Evolutionary conservation across 35 echinoderm and acorn worm species (phyloP), one percentile per base, ranked within the genome.

Genomic region (Holothuria glaberrima): DNA sequence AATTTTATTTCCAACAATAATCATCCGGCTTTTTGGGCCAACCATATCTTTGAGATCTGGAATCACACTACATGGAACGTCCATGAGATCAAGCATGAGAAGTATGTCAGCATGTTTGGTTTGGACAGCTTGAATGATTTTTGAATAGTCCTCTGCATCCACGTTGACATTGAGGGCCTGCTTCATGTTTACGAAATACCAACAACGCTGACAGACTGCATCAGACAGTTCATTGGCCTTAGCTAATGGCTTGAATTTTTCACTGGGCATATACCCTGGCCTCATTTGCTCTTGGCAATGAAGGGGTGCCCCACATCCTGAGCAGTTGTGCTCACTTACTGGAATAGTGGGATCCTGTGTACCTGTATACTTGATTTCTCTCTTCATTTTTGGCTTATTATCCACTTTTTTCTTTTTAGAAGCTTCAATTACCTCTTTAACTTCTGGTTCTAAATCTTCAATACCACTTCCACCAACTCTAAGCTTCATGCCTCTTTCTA

Each of bases 51-150:
- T 92, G 58, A 99, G 64, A 86, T 93, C 89, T 21, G 94, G 94
- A 27, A 99, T 95, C 26, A 99, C 79, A 63, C 97, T 99, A 48
- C 93, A 95, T 20, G 97, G 97, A 64, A 99, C 95, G 59, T 99
- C 97, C 30, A 99, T 30, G 0, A 95, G 67, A 73, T 99, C 97
- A 41, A 99, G 88, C 75, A 99, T 92, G 14, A 94, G 59, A 17
- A 99, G 32, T 12, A 99, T 84, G 22, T 95, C 31, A 19, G 97
- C 91, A 30, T 78, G 88, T 28, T 89, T 94, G 27, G 66, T 89
- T 52, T 86, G 48, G 9, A 95, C 91, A 0, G 88, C 50, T 18
- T 30, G 75, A 19, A 95, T 70, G 29, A 95, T 99, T 21, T 99
- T 83, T 0, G 50, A n/a, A 89, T 95, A 95, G 65, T 92, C 91